Conservation (phyloP, 2,113 vertebrate species). For the Psephotus haematonotus region DNA sequence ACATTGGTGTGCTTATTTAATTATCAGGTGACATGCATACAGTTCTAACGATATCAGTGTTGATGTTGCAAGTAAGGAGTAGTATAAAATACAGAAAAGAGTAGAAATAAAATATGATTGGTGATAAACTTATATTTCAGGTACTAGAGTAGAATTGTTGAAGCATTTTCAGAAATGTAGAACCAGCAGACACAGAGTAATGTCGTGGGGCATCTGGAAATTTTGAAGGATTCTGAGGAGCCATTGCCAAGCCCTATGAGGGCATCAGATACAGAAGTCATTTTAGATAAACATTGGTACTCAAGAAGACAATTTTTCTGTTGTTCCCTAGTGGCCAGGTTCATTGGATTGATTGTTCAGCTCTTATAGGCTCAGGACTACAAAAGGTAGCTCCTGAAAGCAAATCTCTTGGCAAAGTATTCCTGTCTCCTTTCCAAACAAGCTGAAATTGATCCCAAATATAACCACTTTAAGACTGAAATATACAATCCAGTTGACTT, state of each 20-base stretch:
- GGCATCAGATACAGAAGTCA: not conserved
- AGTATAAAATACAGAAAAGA: not conserved
- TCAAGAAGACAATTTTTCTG: not conserved
- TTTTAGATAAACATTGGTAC: not conserved
- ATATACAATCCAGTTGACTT: not conserved
- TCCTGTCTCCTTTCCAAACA: not conserved
- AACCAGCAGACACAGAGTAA: not conserved
- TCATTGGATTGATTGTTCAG: not conserved
- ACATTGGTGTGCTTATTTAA: not conserved
- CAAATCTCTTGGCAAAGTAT: not conserved
- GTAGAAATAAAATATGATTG: not conserved
- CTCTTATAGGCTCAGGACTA: not conserved
- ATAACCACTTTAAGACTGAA: not conserved
- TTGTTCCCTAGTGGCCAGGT: not conserved
- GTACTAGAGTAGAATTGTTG: not conserved
- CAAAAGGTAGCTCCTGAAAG: not conserved
- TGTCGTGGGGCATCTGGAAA: not conserved
- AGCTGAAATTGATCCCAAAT: not conserved
- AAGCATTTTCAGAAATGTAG: not conserved
- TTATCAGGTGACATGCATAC: not conserved
- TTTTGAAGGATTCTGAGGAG: not conserved
- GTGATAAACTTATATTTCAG: not conserved
- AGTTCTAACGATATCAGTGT: not conserved
- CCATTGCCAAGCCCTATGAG: not conserved
- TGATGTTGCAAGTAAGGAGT: not conserved